Evolutionary conservation across 1,140 invertebrate genomes (phyloP).

Genomic region (Macrostomum lignano): DNA sequence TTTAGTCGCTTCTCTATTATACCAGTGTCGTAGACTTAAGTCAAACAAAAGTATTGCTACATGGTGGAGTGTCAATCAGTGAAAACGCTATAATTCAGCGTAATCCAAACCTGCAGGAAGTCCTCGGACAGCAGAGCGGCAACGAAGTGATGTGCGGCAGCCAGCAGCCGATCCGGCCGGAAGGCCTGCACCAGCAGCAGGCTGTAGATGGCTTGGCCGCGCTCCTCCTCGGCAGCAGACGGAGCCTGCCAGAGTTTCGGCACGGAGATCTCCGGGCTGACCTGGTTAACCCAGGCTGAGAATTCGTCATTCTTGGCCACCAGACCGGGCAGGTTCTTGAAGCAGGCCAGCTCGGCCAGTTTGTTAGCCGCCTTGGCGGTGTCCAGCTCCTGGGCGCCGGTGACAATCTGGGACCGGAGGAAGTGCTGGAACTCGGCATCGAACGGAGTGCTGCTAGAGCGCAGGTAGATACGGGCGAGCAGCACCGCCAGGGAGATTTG

Average conservation of each 20-base stretch:
- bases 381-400: no score
- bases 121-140: conserved; percentile 48
- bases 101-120: no score
- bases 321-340: no score
- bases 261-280: conserved; percentile 44
- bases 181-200: conserved; percentile 69
- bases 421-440: conserved; percentile 39
- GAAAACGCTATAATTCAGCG: no score
- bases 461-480: conserved; percentile 60
- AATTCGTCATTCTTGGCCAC: no score
- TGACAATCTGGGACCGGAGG: conserved; percentile 56
- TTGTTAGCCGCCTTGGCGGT: no score
- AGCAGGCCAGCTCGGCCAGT: no score
- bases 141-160: conserved; percentile 58
- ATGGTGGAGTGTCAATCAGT: no score
- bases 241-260: conserved; percentile 2
- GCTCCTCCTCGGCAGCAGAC: not conserved
- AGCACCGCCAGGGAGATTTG: conserved; percentile 69
- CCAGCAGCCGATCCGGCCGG: conserved; percentile 66
- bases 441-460: conserved; percentile 4
- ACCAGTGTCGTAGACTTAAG: no score
- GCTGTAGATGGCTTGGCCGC: conserved; percentile 41
- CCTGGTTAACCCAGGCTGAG: conserved; percentile 70
- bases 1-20: no score
- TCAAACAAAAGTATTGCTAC: no score